phyloP scores from a whole-genome alignment of 2,113 vertebrate species.

The Cyanoliseus patagonus region DNA sequence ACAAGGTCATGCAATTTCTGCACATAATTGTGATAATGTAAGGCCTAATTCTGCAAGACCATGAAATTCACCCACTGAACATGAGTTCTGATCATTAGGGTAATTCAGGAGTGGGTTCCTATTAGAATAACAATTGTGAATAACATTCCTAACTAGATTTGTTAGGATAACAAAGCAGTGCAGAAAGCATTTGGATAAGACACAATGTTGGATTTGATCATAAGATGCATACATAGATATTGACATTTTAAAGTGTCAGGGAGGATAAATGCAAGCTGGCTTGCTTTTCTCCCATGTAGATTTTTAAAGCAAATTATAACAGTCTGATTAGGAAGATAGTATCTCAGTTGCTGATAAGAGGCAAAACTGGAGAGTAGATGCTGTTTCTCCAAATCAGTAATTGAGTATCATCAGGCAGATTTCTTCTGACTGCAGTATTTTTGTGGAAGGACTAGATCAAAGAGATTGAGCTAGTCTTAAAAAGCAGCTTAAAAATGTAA shows the following conservation, averaged over 20 bases:
- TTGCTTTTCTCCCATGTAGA: not conserved
- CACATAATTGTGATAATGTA: slow-evolving; percentile 21
- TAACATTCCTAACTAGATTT: not conserved
- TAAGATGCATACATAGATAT: not conserved
- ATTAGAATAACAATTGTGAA: not conserved
- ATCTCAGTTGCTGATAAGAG: not conserved
- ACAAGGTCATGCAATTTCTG: slow-evolving; percentile 34
- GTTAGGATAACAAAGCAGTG: not conserved
- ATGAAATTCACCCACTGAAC: not conserved
- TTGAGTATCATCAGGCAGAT: not conserved
- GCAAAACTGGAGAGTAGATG: not conserved
- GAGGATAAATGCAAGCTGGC: not conserved
- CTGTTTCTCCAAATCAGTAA: not conserved
- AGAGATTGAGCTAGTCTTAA: not conserved
- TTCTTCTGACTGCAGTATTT: not conserved
- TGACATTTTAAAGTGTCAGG: not conserved
- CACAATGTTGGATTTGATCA: not conserved
- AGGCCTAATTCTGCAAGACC: not conserved
- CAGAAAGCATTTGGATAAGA: not conserved
- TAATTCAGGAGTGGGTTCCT: not conserved
- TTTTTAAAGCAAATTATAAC: not conserved
- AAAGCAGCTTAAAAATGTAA: not conserved
- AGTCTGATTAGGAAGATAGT: not conserved
- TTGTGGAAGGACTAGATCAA: not conserved
- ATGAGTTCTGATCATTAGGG: not conserved